Evolutionary conservation across 92 coral and sea anemone genomes (phyloP), one percentile per base, ranked within the genome.

Genomic region (Chrysogorgia sp.): DNA sequence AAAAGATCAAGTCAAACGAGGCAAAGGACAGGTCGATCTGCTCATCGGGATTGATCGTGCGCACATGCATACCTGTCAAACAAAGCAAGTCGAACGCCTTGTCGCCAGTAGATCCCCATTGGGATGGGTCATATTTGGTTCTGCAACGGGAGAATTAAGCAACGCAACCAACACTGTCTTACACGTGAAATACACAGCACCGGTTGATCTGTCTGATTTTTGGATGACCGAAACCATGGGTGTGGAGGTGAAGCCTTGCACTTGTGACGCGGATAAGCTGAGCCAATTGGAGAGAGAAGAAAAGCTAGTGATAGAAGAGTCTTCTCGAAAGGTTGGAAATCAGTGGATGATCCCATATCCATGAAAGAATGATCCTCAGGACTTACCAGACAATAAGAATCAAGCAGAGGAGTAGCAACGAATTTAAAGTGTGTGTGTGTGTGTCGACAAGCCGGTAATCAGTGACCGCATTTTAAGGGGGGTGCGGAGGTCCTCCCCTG

Each of bases 141-240:
- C 72, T 40, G 31, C 61, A 32, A 23, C 70, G 29, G 86, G 45
- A 15, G 58, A 79, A 23, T 10, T 29, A 34, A 78, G 63, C 29
- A 23, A 33, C 34, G 72, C 5, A 1, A 47, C 56, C 29, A 41
- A 45, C 15, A 40, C 67, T 10, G 30, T 83, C 8, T 61, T 71
- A 3, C 88, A 79, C 47, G 83, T 87, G 32, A 79, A 31, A 35
- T 64, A 52, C 10, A 60, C 84, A 30, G 23, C 45, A 23, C 84
- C 90, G n/a, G 57, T 77, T 52, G 90, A 82, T 65, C 52, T 87
- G 31, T 12, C 77, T 8, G 85, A 77, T 33, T 87, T 83, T 58
- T 86, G 90, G 87, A 63, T 58, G 17, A 75, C 90, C 6, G 87
- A 82, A 52, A 20, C 84, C 28, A 86, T 76, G 90, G 87, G 90